Evolutionary conservation across 2,797 vertebrate genomes (phyloP).

Genomic region (Poeciliopsis turneri): DNA sequence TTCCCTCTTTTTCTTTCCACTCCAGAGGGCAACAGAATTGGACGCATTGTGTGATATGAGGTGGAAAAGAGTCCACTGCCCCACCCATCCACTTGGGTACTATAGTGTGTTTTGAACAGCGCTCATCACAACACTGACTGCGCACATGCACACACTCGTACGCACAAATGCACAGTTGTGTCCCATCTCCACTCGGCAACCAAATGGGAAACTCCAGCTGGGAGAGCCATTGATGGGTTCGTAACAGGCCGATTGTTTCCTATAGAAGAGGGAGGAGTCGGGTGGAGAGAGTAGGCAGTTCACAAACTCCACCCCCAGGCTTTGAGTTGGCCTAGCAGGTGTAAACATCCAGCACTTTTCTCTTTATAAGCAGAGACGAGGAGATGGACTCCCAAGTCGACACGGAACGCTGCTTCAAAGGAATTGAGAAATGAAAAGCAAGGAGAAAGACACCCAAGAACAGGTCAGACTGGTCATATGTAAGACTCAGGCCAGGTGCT

Average conservation of each 20-base stretch:
- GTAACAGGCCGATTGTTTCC: slow-evolving; percentile 81
- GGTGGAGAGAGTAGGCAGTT: slow-evolving; percentile 80
- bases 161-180: slow-evolving; percentile 34
- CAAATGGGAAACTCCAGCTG: slow-evolving; percentile 80
- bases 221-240: slow-evolving; percentile 81
- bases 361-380: slow-evolving; percentile 67
- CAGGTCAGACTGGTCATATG: slow-evolving; percentile 26
- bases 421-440: slow-evolving; percentile 76
- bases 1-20: slow-evolving; percentile 77
- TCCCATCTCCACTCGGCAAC: slow-evolving; percentile 69
- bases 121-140: slow-evolving; percentile 76
- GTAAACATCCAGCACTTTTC: slow-evolving; percentile 80
- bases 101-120: slow-evolving; percentile 79
- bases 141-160: slow-evolving; percentile 56
- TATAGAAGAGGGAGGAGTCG: slow-evolving; percentile 78
- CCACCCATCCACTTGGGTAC: slow-evolving; percentile 80
- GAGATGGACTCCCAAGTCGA: slow-evolving; percentile 70
- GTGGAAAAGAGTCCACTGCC: slow-evolving; percentile 78
- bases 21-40: slow-evolving; percentile 77
- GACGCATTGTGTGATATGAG: slow-evolving; percentile 78
- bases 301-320: slow-evolving; percentile 78
- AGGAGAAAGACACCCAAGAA: slow-evolving; percentile 44
- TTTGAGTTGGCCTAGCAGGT: slow-evolving; percentile 83
- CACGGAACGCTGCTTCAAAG: slow-evolving; percentile 61
- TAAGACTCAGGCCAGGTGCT: slow-evolving; percentile 67